Evolutionary conservation across 2,888 invertebrate genomes (phyloP).

Genomic region (Cantharis flavilabris): DNA sequence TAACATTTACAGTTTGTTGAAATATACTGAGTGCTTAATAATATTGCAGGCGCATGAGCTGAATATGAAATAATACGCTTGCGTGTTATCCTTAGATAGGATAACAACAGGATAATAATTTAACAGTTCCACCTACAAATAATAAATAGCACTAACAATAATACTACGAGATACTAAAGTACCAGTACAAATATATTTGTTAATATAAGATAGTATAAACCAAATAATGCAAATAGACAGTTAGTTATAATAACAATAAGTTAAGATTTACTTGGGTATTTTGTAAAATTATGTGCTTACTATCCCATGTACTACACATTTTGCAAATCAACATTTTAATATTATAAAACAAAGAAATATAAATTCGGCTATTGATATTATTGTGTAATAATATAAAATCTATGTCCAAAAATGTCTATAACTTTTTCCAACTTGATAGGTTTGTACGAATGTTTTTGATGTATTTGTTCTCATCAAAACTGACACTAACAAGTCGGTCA

Average conservation of each 20-base stretch:
- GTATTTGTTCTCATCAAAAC: neutral
- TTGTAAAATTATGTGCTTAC: too few relatives aligned
- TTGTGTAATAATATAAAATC: neutral
- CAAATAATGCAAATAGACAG: too few relatives aligned
- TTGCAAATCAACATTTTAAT: neutral
- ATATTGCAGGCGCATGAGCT: constrained; percentile 23
- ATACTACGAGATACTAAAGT: neutral
- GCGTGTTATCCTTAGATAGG: neutral
- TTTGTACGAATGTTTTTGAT: neutral
- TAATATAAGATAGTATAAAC: neutral
- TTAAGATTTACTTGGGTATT: too few relatives aligned
- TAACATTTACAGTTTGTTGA: constrained; percentile 6
- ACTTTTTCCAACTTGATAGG: too few relatives aligned
- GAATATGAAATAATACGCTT: neutral
- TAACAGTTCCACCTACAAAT: neutral
- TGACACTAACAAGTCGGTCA: neutral
- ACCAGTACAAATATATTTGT: neutral
- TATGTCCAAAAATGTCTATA: neutral
- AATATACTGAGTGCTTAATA: constrained; percentile 25
- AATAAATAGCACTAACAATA: neutral
- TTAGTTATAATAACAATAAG: too few relatives aligned
- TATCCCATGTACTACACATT: neutral
- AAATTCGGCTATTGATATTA: neutral
- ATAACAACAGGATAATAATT: neutral
- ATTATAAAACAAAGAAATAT: neutral